Percentiles rank a stretch among this genome's conserved stretches.
Evolutionary conservation across 2,113 vertebrate species (phyloP).

Genomic region (Catagonus wagneri): DNA sequence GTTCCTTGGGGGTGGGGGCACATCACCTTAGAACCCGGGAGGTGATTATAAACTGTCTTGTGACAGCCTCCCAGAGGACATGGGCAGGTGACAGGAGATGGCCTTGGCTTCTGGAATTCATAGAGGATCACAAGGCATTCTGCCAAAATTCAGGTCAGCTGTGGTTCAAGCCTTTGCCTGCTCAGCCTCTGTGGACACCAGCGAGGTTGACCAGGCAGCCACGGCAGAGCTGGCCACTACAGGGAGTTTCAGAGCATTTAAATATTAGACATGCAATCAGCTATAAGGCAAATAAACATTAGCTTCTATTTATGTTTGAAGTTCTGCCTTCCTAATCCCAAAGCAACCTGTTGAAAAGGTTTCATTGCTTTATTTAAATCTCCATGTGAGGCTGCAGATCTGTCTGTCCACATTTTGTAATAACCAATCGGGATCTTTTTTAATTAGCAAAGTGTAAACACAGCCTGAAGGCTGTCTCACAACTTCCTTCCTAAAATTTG

Average conservation of each 20-base stretch:
- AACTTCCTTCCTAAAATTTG: slow-evolving; percentile 35
- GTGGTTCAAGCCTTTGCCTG: not conserved
- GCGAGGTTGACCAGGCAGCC: not conserved
- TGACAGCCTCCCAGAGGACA: not conserved
- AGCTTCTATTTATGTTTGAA: slow-evolving; percentile 39
- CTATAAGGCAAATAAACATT: slow-evolving; percentile 15
- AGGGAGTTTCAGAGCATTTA: not conserved
- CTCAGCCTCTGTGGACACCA: not conserved
- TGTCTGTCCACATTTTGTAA: not conserved
- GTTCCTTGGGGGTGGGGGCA: not conserved
- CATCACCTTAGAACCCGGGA: not conserved
- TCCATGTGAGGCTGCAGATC: not conserved
- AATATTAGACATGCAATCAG: slow-evolving; percentile 27
- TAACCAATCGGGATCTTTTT: not conserved
- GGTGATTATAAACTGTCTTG: not conserved
- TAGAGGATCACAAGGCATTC: not conserved
- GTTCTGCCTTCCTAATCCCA: slow-evolving; percentile 18
- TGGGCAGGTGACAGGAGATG: not conserved
- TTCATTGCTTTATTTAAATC: slow-evolving; percentile 28
- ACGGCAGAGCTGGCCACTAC: not conserved
- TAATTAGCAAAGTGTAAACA: not conserved
- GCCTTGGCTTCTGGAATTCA: not conserved
- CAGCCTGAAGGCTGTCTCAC: not conserved
- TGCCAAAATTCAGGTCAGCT: not conserved
- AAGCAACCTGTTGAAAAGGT: slow-evolving; percentile 11